Evolutionary conservation across 2,797 vertebrate genomes (phyloP), one percentile per base, ranked within the genome.

Genomic region (Ptychadena robeensis): DNA sequence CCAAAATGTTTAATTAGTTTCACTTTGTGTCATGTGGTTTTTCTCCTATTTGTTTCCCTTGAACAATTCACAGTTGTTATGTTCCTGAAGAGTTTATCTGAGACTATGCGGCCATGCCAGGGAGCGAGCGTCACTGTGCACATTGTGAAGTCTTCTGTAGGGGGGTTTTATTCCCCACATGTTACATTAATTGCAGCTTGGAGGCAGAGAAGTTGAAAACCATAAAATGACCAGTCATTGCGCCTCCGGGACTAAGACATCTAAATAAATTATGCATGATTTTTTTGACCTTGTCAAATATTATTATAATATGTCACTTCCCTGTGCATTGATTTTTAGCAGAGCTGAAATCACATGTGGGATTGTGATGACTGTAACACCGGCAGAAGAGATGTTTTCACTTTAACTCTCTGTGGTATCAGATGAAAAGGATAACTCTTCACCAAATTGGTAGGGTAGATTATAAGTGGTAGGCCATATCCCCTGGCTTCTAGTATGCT

Each of bases 261-360:
- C 68, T 65, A 80, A 80, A 71, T 80, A 72, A 71, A 80, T 80
- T 80, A 64, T 63, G 59, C 35, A 71, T 72, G 40, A 79, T 79
- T 79, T 79, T 78, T 79, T 37, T 79, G 76, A 79, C 76, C 76
- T 53, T 79, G 76, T 79, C 76, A 79, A 79, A 79, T 35, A 57
- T 79, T 79, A 69, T 79, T 79, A 79, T 57, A 79, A 79, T 79
- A 79, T 59, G 65, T 59, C 67, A 48, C 61, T 80, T 80, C 57
- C 38, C 59, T 63, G 66, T 38, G 25, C 57, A 79, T 79, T 79
- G 77, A 70, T 69, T 80, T 71, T 30, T 40, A 71, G 44, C 66
- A 71, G n/a, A 80, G 68, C 68, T 71, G 67, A 80, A 69, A 80
- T 80, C 27, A 71, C 28, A 48, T 68, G 15, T 31, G 9, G n/a